A percentile compares a stretch with the other conserved stretches of the same genome.
phyloP scores from a whole-genome alignment of 2,113 vertebrate genomes.

The Terrapene triunguis region DNA sequence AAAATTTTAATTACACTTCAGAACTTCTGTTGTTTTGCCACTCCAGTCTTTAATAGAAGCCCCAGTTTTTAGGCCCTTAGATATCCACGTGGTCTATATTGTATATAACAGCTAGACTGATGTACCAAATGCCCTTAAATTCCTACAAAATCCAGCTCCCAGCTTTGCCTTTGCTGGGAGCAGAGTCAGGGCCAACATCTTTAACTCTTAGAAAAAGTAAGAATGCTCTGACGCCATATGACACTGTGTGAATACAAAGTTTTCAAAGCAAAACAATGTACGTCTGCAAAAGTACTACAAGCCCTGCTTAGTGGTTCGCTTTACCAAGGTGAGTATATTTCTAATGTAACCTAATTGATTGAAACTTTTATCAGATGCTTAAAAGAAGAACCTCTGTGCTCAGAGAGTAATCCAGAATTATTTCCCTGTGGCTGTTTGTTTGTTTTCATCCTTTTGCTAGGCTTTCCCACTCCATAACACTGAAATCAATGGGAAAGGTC shows the following conservation, averaged over 20 bases:
- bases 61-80: fast-evolving
- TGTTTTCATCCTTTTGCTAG: background rate
- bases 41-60: background rate
- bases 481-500: background rate
- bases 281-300: background rate
- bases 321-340: background rate
- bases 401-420: fast-evolving
- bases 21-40: background rate
- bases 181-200: background rate
- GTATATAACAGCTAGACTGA: fast-evolving
- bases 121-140: background rate
- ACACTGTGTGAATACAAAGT: fast-evolving
- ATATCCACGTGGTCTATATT: fast-evolving
- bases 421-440: background rate
- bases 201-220: background rate
- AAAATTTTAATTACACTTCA: background rate
- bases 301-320: background rate
- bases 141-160: background rate
- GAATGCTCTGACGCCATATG: background rate
- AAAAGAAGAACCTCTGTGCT: fast-evolving
- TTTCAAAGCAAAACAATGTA: background rate
- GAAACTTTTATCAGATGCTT: background rate
- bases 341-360: background rate
- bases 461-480: background rate
- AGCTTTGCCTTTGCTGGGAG: background rate